Percentiles rank a stretch among this genome's conserved stretches.
These are phyloP conservation scores for Hypena proboscidalis DNA, from an alignment of 2,888 invertebrate species.

Conservation along the genomic window DNA sequence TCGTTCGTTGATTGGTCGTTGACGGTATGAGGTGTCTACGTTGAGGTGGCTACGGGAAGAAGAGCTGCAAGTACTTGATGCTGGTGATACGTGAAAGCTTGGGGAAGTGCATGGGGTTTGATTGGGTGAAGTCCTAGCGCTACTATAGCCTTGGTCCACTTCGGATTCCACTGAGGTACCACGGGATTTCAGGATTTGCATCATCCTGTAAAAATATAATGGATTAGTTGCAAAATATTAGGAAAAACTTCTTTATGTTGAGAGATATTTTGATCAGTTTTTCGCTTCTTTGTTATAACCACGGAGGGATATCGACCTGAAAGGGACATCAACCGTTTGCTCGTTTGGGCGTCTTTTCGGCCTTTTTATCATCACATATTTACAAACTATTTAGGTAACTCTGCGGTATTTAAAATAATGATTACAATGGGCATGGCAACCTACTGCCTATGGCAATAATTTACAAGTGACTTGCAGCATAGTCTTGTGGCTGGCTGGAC, in stretches of 20 bases:
- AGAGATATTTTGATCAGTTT: too few relatives aligned
- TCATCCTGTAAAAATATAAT: slow-evolving; percentile 64
- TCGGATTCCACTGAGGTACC: slow-evolving; percentile 61
- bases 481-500: too few relatives aligned
- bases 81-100: slow-evolving; percentile 59
- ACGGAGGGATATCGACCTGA: slow-evolving; percentile 70
- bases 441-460: too few relatives aligned
- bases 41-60: slow-evolving; percentile 52
- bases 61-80: slow-evolving; percentile 61
- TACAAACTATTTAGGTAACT: too few relatives aligned
- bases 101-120: slow-evolving; percentile 70
- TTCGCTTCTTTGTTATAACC: slow-evolving; percentile 78
- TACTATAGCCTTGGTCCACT: slow-evolving; percentile 73
- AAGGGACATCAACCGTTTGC: slow-evolving; percentile 69
- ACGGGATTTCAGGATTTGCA: slow-evolving; percentile 72
- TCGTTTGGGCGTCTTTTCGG: slow-evolving; percentile 58
- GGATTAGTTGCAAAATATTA: not conserved
- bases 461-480: too few relatives aligned
- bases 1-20: slow-evolving; percentile 46
- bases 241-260: too few relatives aligned
- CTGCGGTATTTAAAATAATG: too few relatives aligned
- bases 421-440: too few relatives aligned
- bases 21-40: slow-evolving; percentile 53
- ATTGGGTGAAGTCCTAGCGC: slow-evolving; percentile 70
- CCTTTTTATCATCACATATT: slow-evolving; percentile 62